These are phyloP conservation scores for Noctilio leporinus DNA, from an alignment of 2,113 vertebrate species.

Conservation along the genomic window DNA sequence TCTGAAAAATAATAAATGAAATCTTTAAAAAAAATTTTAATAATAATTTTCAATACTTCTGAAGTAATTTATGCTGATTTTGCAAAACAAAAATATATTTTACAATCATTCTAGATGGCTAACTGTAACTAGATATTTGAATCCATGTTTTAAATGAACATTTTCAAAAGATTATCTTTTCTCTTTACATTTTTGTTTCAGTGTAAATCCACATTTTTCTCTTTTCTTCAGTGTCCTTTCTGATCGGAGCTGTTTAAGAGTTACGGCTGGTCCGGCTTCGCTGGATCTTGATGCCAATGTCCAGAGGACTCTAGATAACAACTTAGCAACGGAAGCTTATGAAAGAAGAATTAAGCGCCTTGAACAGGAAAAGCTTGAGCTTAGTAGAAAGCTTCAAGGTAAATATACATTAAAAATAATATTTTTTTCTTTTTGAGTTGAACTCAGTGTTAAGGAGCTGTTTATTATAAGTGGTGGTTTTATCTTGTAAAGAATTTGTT, in stretches of 20 bases:
- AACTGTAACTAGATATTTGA: neutral
- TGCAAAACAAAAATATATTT: neutral
- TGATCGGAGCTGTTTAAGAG: conserved; percentile 90
- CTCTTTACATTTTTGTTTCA: conserved; percentile 23
- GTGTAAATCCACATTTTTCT: neutral
- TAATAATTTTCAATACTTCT: too few species aligned
- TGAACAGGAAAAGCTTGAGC: conserved; percentile 96
- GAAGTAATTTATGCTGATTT: neutral
- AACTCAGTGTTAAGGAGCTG: neutral
- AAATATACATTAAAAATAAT: neutral
- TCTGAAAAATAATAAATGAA: too few species aligned
- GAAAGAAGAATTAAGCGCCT: conserved; percentile 94
- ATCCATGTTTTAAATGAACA: neutral
- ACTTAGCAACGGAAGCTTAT: conserved; percentile 94
- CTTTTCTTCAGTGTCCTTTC: conserved; percentile 86
- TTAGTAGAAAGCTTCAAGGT: conserved; percentile 97
- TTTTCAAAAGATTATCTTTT: neutral
- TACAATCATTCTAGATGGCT: neutral
- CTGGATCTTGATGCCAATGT: conserved; percentile 86
- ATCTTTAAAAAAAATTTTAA: too few species aligned
- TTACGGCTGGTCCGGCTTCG: conserved; percentile 79
- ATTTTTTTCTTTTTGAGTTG: neutral
- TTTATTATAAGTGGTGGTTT: neutral
- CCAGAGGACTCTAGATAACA: conserved; percentile 92
- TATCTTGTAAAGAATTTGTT: conserved; percentile 8